A percentile compares a stretch with the other conserved stretches of the same genome.
These are phyloP conservation scores for Sinodicranocentrus sp. DNA, from an alignment of 2,888 invertebrate genomes.

Conservation along the genomic window DNA sequence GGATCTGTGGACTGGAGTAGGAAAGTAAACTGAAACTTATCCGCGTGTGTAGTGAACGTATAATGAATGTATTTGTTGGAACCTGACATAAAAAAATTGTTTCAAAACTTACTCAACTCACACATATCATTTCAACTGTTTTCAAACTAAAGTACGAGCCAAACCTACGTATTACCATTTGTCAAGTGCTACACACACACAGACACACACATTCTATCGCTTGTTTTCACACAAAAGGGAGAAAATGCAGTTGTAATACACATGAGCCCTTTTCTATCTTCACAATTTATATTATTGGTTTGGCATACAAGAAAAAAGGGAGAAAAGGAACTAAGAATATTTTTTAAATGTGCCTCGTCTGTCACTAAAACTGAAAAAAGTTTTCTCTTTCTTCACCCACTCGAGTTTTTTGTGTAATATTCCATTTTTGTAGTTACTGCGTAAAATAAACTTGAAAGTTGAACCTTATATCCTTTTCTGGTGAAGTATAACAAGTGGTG, in stretches of 20 bases:
- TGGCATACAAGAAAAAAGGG: neutral
- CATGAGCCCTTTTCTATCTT: neutral
- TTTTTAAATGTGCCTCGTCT: no score
- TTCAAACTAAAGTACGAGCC: neutral
- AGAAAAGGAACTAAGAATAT: no score
- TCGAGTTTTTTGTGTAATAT: neutral
- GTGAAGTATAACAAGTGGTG: no score
- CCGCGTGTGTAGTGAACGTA: no score
- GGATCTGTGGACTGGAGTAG: no score
- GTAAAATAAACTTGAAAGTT: neutral
- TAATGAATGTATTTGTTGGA: constrained; percentile 32
- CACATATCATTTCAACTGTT: constrained; percentile 34
- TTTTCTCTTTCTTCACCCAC: no score
- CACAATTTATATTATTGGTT: constrained; percentile 3
- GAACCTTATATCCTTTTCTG: no score
- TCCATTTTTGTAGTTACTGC: neutral
- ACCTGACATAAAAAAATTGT: constrained; percentile 38
- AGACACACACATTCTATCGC: neutral
- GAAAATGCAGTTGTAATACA: constrained; percentile 5
- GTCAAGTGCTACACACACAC: constrained; percentile 4
- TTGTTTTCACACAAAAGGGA: neutral
- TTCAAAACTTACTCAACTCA: constrained; percentile 48
- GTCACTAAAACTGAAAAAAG: no score
- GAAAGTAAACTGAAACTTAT: no score
- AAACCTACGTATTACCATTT: constrained; percentile 14